Evolutionary conservation across 2,797 vertebrate species (phyloP), one percentile per base, ranked within the genome.

Genomic region (Gouania willdenowi): DNA sequence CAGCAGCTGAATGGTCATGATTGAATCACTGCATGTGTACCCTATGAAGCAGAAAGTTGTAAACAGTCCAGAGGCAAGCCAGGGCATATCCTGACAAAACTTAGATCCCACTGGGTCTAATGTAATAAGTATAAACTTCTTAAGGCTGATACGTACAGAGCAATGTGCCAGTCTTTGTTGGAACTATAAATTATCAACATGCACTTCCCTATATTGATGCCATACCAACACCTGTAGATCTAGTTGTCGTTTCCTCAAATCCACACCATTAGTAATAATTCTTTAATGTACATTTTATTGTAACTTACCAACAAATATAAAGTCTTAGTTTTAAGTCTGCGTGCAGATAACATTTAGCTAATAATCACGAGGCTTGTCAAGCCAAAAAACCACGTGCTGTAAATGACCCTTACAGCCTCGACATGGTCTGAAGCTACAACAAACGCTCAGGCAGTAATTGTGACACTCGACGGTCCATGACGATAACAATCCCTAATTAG

Each of bases 101-200:
- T 30, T 23, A 31, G 34, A 40, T 18, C 44, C 24, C 10, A 3
- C 40, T 34, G 41, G 22, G 14, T 48, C 53, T 70, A 75, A 78
- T 80, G 71, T 66, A 77, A 81, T 77, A 66, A 79, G 71, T 44
- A 20, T 52, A 63, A 34, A 27, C 25, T 33, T 34, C 46, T 53
- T 48, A 59, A 53, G 59, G 54, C 55, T 55, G 65, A 71, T 24
- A 24, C 26, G 47, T 50, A 32, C 5, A 18, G 58, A 81, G 78
- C 81, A 66, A 81, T 75, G 66, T 44, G 12, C 30, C 1, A 38
- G 18, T 28, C 41, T 58, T 49, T 78, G 73, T 51, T 46, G 34
- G 32, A 38, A 21, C 23, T 5, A 6, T 10, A 25, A 5, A 26
- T 22, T 28, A 19, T 36, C 29, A 23, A 41, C 48, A n/a, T 24